Conservation (phyloP, 2,888 invertebrate species). For the Lysandra bellargus region DNA sequence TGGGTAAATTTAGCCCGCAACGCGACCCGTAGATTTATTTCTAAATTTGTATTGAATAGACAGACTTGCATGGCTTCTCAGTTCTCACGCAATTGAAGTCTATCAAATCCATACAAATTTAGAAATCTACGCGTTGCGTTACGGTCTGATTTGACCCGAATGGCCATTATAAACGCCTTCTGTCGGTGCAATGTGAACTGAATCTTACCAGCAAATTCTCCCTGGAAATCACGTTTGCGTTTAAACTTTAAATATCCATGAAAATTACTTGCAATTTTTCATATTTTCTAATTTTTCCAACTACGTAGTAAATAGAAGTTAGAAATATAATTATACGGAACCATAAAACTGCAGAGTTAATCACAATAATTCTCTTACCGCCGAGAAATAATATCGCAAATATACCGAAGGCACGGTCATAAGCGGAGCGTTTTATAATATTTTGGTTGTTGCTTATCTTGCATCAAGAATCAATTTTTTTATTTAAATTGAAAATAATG, state of each 20-base stretch:
- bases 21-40: too few relatives aligned
- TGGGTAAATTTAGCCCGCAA: too few relatives aligned
- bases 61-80: too few relatives aligned
- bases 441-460: background rate
- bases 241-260: background rate
- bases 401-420: background rate
- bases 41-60: too few relatives aligned
- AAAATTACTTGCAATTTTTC: background rate
- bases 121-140: too few relatives aligned
- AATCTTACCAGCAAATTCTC: background rate
- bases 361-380: background rate
- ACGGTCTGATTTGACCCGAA: too few relatives aligned
- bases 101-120: too few relatives aligned
- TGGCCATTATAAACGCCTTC: too few relatives aligned
- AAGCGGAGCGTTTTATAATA: background rate
- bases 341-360: background rate
- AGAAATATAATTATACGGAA: background rate
- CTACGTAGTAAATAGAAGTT: background rate
- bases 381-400: constrained; percentile 8
- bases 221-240: background rate
- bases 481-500: too few relatives aligned
- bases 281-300: background rate
- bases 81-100: too few relatives aligned
- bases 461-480: background rate
- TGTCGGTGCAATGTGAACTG: background rate